Evolutionary conservation across 1,140 invertebrate species (phyloP).

Genomic region (Daktulosphaira vitifoliae): DNA sequence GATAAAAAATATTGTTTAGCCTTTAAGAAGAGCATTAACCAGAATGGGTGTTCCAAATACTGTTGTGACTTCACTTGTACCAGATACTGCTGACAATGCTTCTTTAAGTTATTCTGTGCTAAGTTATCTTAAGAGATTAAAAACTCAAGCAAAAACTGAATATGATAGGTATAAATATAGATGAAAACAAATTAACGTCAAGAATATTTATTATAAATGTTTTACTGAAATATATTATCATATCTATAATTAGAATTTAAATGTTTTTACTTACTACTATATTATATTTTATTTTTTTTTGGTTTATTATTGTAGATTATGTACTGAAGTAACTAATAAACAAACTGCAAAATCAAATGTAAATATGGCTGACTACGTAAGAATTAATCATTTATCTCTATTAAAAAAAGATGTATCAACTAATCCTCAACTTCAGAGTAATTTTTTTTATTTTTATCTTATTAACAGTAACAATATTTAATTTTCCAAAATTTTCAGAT

Average conservation of each 20-base stretch:
- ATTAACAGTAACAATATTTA: constrained; percentile 14
- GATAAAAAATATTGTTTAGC: constrained; percentile 46
- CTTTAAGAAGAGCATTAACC: constrained; percentile 77
- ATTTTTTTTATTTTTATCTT: not conserved
- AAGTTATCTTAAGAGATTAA: constrained; percentile 89
- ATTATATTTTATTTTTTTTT: too few species aligned
- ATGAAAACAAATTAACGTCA: not conserved
- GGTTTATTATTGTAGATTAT: constrained; percentile 50
- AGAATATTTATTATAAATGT: too few species aligned
- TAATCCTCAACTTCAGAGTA: constrained; percentile 62
- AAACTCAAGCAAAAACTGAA: constrained; percentile 91
- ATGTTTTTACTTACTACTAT: too few species aligned
- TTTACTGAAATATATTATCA: too few species aligned
- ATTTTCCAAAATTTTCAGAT: constrained; percentile 46
- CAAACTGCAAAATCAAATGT: constrained; percentile 35
- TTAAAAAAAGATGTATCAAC: constrained; percentile 67
- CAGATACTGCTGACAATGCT: constrained; percentile 85
- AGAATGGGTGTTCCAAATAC: constrained; percentile 78
- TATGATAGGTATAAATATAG: constrained; percentile 60
- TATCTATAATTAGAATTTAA: too few species aligned
- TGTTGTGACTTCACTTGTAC: constrained; percentile 70
- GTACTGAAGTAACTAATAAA: constrained; percentile 53
- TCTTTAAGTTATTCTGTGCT: constrained; percentile 80
- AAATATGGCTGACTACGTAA: constrained; percentile 52
- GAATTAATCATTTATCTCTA: constrained; percentile 57